Conservation (phyloP, 2,113 vertebrate genomes). For the Microtus montanus region DNA sequence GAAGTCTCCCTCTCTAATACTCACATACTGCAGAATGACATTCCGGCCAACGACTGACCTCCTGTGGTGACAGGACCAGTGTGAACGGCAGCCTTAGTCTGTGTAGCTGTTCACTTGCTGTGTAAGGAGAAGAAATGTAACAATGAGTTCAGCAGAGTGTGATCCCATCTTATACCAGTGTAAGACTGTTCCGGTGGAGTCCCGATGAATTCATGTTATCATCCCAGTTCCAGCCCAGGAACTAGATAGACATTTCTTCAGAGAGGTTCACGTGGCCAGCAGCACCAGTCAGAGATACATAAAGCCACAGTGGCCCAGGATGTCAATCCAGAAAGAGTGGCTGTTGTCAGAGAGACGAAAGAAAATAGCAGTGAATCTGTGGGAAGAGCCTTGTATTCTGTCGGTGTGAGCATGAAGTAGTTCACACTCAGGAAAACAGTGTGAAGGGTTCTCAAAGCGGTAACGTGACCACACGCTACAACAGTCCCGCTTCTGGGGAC, state of each 20-base stretch:
- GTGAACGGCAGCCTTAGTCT: too few relatives aligned
- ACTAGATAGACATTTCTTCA: not conserved
- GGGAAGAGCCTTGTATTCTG: not conserved
- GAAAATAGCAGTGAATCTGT: not conserved
- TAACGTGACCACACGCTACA: too few relatives aligned
- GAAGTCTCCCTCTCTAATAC: not conserved
- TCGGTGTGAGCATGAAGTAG: too few relatives aligned
- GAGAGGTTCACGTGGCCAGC: not conserved
- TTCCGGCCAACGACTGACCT: not conserved
- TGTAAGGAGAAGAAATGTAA: not conserved
- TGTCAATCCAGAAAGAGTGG: not conserved
- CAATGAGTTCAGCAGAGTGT: not conserved
- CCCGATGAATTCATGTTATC: not conserved
- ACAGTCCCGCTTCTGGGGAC: not conserved
- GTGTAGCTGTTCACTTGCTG: not conserved
- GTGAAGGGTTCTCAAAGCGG: not conserved
- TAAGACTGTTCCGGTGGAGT: not conserved
- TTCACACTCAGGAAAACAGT: not conserved
- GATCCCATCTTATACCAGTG: too few relatives aligned
- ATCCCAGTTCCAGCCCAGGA: not conserved
- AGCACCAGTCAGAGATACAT: not conserved
- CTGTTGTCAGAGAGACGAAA: not conserved
- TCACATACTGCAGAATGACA: not conserved
- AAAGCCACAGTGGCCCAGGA: not conserved
- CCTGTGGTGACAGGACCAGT: not conserved